Conservation (phyloP, 2,113 vertebrate species). For the Elephantulus edwardii region DNA sequence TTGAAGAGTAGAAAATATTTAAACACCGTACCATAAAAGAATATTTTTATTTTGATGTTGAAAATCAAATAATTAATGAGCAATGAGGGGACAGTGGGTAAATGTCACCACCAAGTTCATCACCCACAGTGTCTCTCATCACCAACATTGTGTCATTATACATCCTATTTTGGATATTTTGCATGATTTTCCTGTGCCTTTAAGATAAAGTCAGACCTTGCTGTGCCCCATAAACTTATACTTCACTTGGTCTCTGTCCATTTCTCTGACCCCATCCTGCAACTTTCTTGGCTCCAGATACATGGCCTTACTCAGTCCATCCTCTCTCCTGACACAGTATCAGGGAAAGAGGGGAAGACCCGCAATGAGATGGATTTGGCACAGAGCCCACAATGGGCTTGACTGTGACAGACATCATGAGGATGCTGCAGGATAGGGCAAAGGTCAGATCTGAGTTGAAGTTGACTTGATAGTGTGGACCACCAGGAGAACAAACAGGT, state of each 20-base stretch:
- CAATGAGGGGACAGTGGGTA: neutral
- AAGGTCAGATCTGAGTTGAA: too few relatives aligned
- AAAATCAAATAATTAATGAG: slow-evolving; percentile 19
- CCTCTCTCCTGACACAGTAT: neutral
- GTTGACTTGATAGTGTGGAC: too few relatives aligned
- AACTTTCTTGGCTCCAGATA: neutral
- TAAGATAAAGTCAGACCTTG: neutral
- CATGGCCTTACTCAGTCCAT: neutral
- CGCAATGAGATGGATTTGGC: too few relatives aligned
- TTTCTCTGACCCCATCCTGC: neutral
- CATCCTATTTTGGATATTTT: neutral
- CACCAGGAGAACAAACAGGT: too few relatives aligned
- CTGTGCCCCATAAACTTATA: neutral
- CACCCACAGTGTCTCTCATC: neutral
- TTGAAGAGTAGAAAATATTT: neutral
- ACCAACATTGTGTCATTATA: too few relatives aligned
- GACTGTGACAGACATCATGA: too few relatives aligned
- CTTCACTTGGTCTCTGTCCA: neutral
- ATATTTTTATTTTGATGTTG: neutral
- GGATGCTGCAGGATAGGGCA: too few relatives aligned
- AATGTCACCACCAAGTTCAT: neutral
- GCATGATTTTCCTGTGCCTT: neutral
- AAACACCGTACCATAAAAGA: neutral
- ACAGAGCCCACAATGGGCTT: too few relatives aligned
- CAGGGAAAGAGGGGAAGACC: too few relatives aligned